phyloP scores from a whole-genome alignment of 2,113 vertebrate species.

The Pavo muticus region DNA sequence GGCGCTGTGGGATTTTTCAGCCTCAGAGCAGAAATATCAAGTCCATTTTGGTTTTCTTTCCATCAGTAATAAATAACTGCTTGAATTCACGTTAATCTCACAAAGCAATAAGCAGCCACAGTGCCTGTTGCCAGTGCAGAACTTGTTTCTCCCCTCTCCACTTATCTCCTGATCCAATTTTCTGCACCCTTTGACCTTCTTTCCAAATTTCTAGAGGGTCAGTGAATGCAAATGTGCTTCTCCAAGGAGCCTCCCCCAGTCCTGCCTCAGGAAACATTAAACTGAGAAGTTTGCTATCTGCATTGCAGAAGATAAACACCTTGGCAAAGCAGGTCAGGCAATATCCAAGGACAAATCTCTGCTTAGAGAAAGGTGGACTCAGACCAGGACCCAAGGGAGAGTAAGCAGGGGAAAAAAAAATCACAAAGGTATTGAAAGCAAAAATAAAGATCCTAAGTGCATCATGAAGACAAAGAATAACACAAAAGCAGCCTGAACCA shows the following conservation, averaged over 20 bases:
- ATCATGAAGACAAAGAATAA: neutral
- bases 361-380: neutral
- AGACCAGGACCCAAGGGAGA: neutral
- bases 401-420: rapidly evolving
- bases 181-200: neutral
- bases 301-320: constrained; percentile 53
- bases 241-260: rapidly evolving
- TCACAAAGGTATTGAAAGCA: neutral
- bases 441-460: neutral
- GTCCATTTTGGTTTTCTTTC: neutral
- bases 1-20: neutral
- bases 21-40: neutral
- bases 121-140: neutral
- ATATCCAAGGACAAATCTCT: constrained; percentile 38
- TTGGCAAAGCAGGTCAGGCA: constrained; percentile 37
- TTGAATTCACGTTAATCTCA: neutral
- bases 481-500: neutral
- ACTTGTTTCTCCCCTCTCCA: neutral
- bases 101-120: rapidly evolving
- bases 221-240: neutral
- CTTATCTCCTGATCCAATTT: rapidly evolving
- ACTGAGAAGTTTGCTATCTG: constrained; percentile 12
- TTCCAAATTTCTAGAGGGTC: neutral
- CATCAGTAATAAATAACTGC: neutral
- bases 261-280: neutral